phyloP scores from a whole-genome alignment of 1,140 invertebrate genomes.

The Phymorhynchus buccinoides region DNA sequence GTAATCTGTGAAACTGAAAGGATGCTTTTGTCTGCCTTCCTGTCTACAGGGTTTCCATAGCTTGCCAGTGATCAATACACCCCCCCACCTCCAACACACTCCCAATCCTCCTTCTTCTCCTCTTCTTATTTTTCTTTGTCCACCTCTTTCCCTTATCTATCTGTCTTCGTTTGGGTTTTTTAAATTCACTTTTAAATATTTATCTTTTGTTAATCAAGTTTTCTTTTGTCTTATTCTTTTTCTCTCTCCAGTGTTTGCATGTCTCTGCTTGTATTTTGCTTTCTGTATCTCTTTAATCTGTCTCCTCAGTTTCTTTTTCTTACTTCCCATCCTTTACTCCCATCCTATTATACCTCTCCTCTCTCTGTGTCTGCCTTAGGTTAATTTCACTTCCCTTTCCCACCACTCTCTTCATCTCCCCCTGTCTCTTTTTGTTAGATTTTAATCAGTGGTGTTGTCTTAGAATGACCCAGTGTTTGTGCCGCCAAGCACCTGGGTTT shows the following conservation, averaged over 20 bases:
- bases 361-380: background rate
- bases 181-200: background rate
- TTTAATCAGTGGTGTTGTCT: background rate
- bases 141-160: too few relatives aligned
- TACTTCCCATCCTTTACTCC: too few relatives aligned
- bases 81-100: background rate
- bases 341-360: too few relatives aligned
- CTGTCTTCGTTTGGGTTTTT: background rate
- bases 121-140: background rate
- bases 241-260: constrained; percentile 22
- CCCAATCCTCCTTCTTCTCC: background rate
- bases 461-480: background rate
- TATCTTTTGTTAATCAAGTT: background rate
- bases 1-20: background rate
- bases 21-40: background rate
- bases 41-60: background rate
- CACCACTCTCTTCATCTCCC: constrained; percentile 35
- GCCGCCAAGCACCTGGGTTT: background rate
- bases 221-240: constrained; percentile 33
- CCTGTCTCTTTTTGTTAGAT: background rate
- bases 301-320: constrained; percentile 28
- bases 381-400: background rate
- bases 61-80: background rate
- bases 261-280: background rate
- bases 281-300: constrained; percentile 39